Percentiles rank a stretch among this genome's conserved stretches.
Conservation (phyloP, 1,140 invertebrate genomes). For the Druon quercuslanigerum region DNA sequence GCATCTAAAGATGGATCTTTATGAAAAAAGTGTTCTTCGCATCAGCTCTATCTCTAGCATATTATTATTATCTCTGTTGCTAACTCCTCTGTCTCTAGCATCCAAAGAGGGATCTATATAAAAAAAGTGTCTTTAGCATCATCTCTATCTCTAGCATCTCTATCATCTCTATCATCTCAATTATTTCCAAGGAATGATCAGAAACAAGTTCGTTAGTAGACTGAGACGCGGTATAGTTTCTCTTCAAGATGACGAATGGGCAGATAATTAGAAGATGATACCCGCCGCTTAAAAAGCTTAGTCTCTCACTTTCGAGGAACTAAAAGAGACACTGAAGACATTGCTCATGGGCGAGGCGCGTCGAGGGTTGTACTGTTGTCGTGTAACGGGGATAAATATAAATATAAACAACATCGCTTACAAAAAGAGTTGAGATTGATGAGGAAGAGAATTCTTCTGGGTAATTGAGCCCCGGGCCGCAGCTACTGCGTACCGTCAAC, state of each 20-base stretch:
- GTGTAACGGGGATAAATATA: slow-evolving; percentile 61
- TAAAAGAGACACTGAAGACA: slow-evolving; percentile 55
- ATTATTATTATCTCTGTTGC: too few species aligned
- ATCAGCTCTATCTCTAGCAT: too few species aligned
- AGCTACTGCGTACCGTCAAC: slow-evolving; percentile 23
- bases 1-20: too few species aligned
- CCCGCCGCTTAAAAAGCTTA: slow-evolving; percentile 48
- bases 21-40: too few species aligned
- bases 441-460: slow-evolving; percentile 56
- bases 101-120: too few species aligned
- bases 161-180: not conserved
- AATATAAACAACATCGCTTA: slow-evolving; percentile 62
- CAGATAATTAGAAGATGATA: slow-evolving; percentile 68
- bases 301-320: slow-evolving; percentile 53
- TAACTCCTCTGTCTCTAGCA: too few species aligned
- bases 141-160: too few species aligned
- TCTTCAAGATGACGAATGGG: slow-evolving; percentile 62
- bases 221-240: slow-evolving; percentile 38
- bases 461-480: slow-evolving; percentile 51
- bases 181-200: slow-evolving; percentile 1
- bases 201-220: slow-evolving; percentile 34
- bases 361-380: slow-evolving; percentile 47
- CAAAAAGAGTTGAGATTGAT: slow-evolving; percentile 58
- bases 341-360: slow-evolving; percentile 49
- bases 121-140: too few species aligned